Evolutionary conservation across 2,797 vertebrate species (phyloP), one percentile per base, ranked within the genome.

Genomic region (Kryptopterus vitreolus): DNA sequence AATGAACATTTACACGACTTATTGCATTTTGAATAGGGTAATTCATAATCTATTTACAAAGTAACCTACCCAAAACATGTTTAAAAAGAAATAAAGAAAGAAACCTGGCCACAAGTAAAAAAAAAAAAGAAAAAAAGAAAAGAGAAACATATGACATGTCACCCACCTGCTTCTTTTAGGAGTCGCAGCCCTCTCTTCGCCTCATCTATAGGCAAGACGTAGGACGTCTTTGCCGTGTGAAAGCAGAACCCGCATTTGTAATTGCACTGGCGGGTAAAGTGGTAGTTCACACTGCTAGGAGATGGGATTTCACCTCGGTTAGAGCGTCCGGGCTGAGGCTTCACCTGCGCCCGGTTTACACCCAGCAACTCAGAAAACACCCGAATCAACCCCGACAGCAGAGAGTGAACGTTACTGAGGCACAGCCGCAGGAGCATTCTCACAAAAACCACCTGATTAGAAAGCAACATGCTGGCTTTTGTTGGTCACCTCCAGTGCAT

Each of bases 171-270:
- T 33, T 92, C 89, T 85, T 92, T 93, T 0, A 98, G 89, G 81
- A 96, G 89, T 35, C 26, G 59, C 20, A 98, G 89, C 0, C 97
- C 97, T 55, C 79, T 82, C 87, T 93, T 94, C 24, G 97, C 97
- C 79, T 96, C 96, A 5, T 95, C 94, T 18, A 96, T 82, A 8
- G 97, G 97, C 84, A 98, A 86, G 33, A 97, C 95, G 81, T 97
- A 98, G 16, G 96, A 98, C 0, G 96, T 98, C 81, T 96, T 98
- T 52, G 97, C 96, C 0, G 97, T 99, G 91, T 99, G 97, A 88
- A 98, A 99, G 85, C 97, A 99, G 90, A 99, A 99, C 0, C 97
- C 97, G 10, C 97, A 99, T 74, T 94, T 96, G 79, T 99, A 98
- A 83, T 99, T 99, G 84, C 96, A 99, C 83, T 94, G 94, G 11